Evolutionary conservation across 2,888 invertebrate species (phyloP), one percentile per base, ranked within the genome.

Genomic region (Epicampocera succincta): DNA sequence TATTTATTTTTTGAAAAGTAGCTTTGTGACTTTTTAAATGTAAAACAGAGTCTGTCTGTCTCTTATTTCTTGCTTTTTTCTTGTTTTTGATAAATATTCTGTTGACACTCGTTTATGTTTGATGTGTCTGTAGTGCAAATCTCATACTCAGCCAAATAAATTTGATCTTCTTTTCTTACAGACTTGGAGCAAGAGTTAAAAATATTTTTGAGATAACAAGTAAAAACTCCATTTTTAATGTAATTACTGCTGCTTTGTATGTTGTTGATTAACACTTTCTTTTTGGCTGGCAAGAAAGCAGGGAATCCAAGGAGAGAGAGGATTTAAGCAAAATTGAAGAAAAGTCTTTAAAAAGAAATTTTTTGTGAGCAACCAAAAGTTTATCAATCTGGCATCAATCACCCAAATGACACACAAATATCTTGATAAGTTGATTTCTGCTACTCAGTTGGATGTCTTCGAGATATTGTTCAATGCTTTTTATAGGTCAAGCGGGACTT

Each of bases 101-200:
- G 71, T 82, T 82, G 82, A 82, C 78, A 82, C 74, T 79, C 60
- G 65, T 58, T 78, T 38, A 60, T 38, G 78, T 78, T 82, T 78
- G 74, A 71, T 78, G 74, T 79, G 38, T 11, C 21, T 71, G 44
- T n/a, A 29, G 21, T 48, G 33, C 6, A n/a, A n/a, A n/a, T 61
- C 13, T 1, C 9, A 60, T n/a, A 63, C 29, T 42, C 17, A 3
- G 3, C 19, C 46, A 25, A 8, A n/a, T 38, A 38, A 15, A 46
- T 46, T 56, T n/a, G 6, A 33, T 33, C 8, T 33, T 40, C 1
- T 29, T 29, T 25, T 56, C 9, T n/a, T 2, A 15, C 2, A 21
- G 8, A 38, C 19, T 63, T 21, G 15, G 9, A 33, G 13, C n/a
- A 52, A 65, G 56, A 17, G 13, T 58, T 68, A 69, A 33, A 15